These are phyloP conservation scores for Macrocentrus cingulum DNA, from an alignment of 1,140 invertebrate species.

Conservation along the genomic window DNA sequence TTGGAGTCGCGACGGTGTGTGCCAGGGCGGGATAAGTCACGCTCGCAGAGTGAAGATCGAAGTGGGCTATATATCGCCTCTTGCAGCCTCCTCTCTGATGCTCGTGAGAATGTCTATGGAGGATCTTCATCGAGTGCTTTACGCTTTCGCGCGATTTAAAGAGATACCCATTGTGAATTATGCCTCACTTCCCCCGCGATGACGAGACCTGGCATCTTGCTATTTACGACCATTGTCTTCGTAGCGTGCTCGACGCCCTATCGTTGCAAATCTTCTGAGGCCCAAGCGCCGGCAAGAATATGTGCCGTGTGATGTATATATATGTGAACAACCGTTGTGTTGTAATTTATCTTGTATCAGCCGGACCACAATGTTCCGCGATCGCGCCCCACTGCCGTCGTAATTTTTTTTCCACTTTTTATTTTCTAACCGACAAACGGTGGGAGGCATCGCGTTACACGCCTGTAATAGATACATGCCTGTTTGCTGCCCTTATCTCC, in stretches of 20 bases:
- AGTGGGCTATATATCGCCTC: neutral
- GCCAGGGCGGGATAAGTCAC: slow-evolving; percentile 13
- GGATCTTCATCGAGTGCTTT: slow-evolving; percentile 19
- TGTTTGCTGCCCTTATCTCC: slow-evolving; percentile 31
- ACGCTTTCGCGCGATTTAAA: slow-evolving; percentile 32
- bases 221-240: slow-evolving; percentile 31
- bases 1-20: slow-evolving; percentile 8
- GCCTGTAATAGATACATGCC: slow-evolving; percentile 33
- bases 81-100: neutral
- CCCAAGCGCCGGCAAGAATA: neutral
- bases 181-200: slow-evolving; percentile 26
- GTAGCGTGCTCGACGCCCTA: slow-evolving; percentile 15
- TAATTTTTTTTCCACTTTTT: slow-evolving; percentile 8
- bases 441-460: slow-evolving; percentile 26
- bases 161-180: slow-evolving; percentile 32
- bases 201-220: slow-evolving; percentile 28
- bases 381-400: slow-evolving; percentile 2
- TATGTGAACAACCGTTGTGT: too few species aligned
- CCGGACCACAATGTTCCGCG: neutral
- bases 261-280: neutral
- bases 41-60: slow-evolving; percentile 9
- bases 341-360: slow-evolving; percentile 32
- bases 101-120: neutral
- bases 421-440: slow-evolving; percentile 9
- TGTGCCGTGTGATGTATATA: neutral